Base-by-base conservation (phyloP, 1,140 invertebrate genomes). In the Aleiodes sp. region DNA sequence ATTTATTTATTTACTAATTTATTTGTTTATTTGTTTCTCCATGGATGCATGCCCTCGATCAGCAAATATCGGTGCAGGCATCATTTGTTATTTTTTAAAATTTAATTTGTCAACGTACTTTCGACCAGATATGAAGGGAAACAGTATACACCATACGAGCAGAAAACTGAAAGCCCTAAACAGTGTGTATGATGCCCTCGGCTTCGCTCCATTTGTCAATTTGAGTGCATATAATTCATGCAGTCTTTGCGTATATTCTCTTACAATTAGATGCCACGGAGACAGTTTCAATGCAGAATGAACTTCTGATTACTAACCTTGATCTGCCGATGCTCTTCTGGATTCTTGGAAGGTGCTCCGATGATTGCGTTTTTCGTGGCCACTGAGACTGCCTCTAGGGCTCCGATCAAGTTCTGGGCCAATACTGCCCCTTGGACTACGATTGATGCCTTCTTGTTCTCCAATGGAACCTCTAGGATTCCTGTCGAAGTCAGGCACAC, bases 351-450 rank as follows among this genome's bases (percentile, higher is more conserved):
- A 88, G 2, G 87, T 69, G 28, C 63, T 69, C 72, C 90, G 86
- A 0, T 88, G 88, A 70, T 87, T 87, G 65, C 88, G 85, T 43
- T 84, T 81, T 0, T 87, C 84, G 21, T 88, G 84, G 0, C 87
- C 87, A 10, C 81, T 82, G 1, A 90, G 72, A 69, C 82, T 87
- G 12, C 83, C 86, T 64, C 80, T 82, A 26, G 88, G 75, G 75
- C 88, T 88, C 16, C 88, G 84, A 62, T 89, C 87, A 74, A 80
- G 83, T 62, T 78, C 88, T 66, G 70, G 83, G 69, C 70, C 87
- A 33, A 91, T 87, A 72, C 88, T 91, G 0, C 90, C 88, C 68
- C 90, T 78, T 7, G 90, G 88, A 82, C 90, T 91, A 62, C 87
- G 87, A 10, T 79, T 81, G 7, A 85, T 74, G 81, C 87, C 79